Evolutionary conservation across 2,797 vertebrate genomes (phyloP).

Genomic region (Falco berigora): DNA sequence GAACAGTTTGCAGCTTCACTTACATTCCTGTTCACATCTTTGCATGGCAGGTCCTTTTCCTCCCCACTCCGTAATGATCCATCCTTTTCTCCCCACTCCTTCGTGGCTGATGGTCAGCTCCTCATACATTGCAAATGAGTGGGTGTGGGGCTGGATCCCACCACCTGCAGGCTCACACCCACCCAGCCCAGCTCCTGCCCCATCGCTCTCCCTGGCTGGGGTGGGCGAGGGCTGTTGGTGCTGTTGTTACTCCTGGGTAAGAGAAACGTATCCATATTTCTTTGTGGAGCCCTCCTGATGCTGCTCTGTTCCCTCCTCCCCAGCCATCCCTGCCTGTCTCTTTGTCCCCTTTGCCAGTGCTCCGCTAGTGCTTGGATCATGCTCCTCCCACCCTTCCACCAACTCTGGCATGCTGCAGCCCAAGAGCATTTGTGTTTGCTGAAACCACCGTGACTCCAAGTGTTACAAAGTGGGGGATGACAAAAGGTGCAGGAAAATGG

Average conservation of each 20-base stretch:
- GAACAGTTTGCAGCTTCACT: not conserved
- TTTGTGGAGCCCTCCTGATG: rapidly evolving
- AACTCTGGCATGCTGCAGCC: not conserved
- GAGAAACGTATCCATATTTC: rapidly evolving
- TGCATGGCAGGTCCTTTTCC: rapidly evolving
- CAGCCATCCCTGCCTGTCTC: not conserved
- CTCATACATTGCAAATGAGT: too few species aligned
- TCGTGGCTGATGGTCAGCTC: too few species aligned
- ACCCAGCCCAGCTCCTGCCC: too few species aligned
- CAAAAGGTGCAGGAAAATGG: rapidly evolving
- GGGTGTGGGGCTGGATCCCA: rapidly evolving
- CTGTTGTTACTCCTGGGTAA: too few species aligned
- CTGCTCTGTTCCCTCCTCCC: not conserved
- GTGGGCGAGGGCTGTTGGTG: rapidly evolving
- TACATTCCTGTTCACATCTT: not conserved
- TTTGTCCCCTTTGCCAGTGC: not conserved
- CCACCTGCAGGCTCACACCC: not conserved
- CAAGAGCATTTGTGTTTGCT: not conserved
- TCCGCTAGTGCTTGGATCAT: not conserved
- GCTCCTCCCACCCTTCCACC: not conserved
- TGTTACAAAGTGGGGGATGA: rapidly evolving
- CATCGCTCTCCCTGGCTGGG: too few species aligned
- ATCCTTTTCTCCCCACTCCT: not conserved
- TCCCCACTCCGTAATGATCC: not conserved
- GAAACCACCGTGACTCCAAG: not conserved